phyloP scores from a whole-genome alignment of 2,888 invertebrate species.

The Cerceris ruficornis region DNA sequence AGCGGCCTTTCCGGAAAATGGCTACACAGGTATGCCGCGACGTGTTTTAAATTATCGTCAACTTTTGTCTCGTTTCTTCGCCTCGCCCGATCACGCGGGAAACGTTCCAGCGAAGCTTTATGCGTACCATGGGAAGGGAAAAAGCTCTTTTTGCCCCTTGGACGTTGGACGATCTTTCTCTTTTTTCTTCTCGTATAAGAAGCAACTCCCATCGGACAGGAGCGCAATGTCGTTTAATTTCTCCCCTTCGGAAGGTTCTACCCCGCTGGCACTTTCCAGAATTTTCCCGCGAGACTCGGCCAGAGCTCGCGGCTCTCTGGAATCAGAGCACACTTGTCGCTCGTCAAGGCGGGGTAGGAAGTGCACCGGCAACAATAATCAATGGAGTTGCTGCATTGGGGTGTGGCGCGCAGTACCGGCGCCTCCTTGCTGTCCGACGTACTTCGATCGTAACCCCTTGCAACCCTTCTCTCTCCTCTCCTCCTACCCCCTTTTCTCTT shows the following conservation, averaged over 20 bases:
- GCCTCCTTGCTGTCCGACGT: conserved; percentile 78
- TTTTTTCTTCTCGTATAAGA: not conserved
- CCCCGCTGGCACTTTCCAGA: not conserved
- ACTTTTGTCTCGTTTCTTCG: not conserved
- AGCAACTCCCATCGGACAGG: not conserved
- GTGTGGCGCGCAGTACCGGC: conserved; percentile 79
- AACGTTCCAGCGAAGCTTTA: too few species aligned
- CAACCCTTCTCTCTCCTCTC: conserved; percentile 49
- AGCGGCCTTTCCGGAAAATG: conserved; percentile 24
- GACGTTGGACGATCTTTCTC: not conserved
- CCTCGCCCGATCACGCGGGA: not conserved
- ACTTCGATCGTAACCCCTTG: conserved; percentile 75
- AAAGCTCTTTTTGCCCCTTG: not conserved
- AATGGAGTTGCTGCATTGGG: conserved; percentile 80
- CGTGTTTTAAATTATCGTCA: not conserved
- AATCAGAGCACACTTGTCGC: conserved; percentile 64
- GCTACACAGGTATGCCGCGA: not conserved
- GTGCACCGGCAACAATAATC: conserved; percentile 79
- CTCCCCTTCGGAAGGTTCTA: not conserved
- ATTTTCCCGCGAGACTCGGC: conserved; percentile 27
- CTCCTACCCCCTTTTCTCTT: conserved; percentile 14
- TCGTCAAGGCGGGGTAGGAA: conserved; percentile 65
- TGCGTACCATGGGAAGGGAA: not conserved
- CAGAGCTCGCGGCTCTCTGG: conserved; percentile 40
- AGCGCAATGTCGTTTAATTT: not conserved